Base-by-base conservation (phyloP, 2,113 vertebrate genomes). In the Nipponia nippon region DNA sequence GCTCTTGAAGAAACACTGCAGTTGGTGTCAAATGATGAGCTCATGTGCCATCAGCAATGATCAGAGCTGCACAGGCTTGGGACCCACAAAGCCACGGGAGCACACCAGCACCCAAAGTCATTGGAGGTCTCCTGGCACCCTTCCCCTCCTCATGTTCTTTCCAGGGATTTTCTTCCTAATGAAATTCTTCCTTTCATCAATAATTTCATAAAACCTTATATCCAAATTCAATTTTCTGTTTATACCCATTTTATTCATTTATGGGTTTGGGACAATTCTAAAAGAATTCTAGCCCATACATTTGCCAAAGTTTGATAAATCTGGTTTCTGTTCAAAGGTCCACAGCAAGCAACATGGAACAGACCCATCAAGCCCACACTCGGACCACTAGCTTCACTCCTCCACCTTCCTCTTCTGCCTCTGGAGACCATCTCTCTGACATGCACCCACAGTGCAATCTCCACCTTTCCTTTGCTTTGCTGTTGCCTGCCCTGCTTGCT, bases 61-160 rank as follows among this genome's bases (percentile, higher is more conserved):
- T 3, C 49, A 65, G 26, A 65, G 55, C n/a, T 46, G 69, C 53
- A 12, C 17, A 19, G 13, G 8, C 25, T 83, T 0, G 0, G 40
- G 32, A 34, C 10, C 8, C 49, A 56, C 59, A 32, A 34, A 70
- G 27, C 27, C 9, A 4, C 4, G 3, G 59, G 34, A 69, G 11
- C 9, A 0, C 8, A 63, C 25, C 16, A 83, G 66, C 11, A 29
- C 2, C 23, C 29, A 27, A 46, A 30, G 50, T 7, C 69, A 25
- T 2, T 18, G 22, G 32, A 32, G 34, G 23, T 14, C 22, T 82
- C 36, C 49, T 32, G 65, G 32, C 40, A 70, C 23, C 11, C 20
- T 73, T 44, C 36, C 36, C 17, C 29, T 38, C 23, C 26, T 69
- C 83, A 20, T 25, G 21, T 27, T 73, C 49, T 44, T 92, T 69